Conservation (phyloP, 2,113 vertebrate genomes). For the Mesoclemmys tuberculata region DNA sequence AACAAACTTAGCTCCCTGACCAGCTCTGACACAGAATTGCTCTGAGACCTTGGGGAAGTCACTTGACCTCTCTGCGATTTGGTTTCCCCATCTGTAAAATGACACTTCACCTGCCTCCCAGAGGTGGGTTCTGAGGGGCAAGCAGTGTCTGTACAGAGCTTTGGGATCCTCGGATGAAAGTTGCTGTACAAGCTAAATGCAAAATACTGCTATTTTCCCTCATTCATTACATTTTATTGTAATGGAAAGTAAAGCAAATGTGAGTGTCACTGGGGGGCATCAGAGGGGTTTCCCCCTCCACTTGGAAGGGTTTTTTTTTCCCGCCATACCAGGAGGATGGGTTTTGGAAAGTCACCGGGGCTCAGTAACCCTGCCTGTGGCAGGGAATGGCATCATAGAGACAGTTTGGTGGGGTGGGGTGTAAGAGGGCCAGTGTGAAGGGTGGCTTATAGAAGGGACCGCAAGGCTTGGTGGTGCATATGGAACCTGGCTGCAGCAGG, state of each 20-base stretch:
- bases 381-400: neutral
- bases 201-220: neutral
- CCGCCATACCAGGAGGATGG: neutral
- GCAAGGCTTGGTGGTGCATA: neutral
- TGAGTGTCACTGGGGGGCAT: neutral
- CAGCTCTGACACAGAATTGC: neutral
- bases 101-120: neutral
- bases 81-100: neutral
- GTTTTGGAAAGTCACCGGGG: neutral
- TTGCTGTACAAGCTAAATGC: neutral
- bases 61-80: neutral
- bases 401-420: neutral
- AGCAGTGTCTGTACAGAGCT: neutral
- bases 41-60: neutral
- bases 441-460: too few species aligned
- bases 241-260: neutral
- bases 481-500: neutral
- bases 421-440: neutral
- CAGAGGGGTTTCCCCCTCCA: neutral
- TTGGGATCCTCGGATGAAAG: neutral
- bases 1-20: neutral
- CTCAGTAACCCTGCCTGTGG: neutral
- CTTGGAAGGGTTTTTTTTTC: neutral
- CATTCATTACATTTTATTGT: neutral
- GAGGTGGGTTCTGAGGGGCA: neutral